Base-by-base conservation (phyloP, 35 echinoderm and acorn worm species). In the Nesometra sesokonis region DNA sequence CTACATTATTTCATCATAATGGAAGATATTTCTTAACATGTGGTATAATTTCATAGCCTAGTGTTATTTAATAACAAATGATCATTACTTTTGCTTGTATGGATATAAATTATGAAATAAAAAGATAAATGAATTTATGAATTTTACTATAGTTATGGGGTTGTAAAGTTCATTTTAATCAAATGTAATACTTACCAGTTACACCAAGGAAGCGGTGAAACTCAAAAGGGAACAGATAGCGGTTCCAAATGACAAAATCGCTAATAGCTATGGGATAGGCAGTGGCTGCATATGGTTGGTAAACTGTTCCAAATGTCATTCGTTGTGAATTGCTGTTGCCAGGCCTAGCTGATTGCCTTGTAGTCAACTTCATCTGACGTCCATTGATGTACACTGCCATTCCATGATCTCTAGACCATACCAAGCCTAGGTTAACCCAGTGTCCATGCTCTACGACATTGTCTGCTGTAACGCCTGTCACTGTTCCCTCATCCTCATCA, bases 231-330 rank as follows among this genome's bases (percentile, higher is more conserved):
- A 84, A 80, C 19, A 97, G 77, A 3, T 57, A 36, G 19, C 94
- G 82, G n/a, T 93, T 85, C 94, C 94, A 97, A 0, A 93, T 67
- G 0, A 97, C 94, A 13, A 97, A 43, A 79, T 97, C 94, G 34
- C 76, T 93, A 33, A 85, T 38, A 34, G 77, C 57, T 8, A 91
- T 40, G 0, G 94, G 88, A 78, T 78, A 88, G 0, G 88, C 91
- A 13, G 83, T 82, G 9, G 81, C 43, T 36, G 46, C 9, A 43
- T 43, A 7, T 4, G 39, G 39, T 27, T 9, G 8, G 21, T 19
- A 67, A 9, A 67, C 11, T 19, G 52, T 67, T 17, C 52, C 52
- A 67, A 67, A 67, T 27, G 52, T 67, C 21, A 67, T 67, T 19
- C 52, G 7, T 2, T 27, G 7, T 27, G 52, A 67, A 19, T 67